Evolutionary conservation across 1,140 invertebrate genomes (phyloP).

Genomic region (Hyphantria cunea): DNA sequence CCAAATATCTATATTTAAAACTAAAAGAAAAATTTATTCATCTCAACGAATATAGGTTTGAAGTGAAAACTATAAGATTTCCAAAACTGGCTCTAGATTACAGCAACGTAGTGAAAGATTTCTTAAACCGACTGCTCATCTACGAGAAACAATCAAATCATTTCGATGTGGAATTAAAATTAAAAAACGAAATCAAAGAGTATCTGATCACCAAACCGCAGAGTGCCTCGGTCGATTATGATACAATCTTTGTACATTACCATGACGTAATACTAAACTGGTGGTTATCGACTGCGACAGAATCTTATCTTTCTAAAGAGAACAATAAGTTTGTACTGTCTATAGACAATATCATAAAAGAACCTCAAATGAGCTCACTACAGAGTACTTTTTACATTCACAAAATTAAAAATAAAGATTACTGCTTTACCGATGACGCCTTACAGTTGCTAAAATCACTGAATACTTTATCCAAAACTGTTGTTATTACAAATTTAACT

Average conservation of each 20-base stretch:
- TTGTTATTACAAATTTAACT: background rate
- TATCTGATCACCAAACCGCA: background rate
- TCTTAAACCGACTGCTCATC: conserved; percentile 11
- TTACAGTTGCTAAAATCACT: too few relatives aligned
- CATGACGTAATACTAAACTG: conserved; percentile 7
- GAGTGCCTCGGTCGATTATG: background rate
- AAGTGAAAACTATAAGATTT: conserved; percentile 3
- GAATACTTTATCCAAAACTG: too few relatives aligned
- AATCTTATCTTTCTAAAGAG: conserved; percentile 9
- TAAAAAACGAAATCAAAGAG: background rate
- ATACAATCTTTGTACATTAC: background rate
- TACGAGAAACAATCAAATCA: conserved; percentile 19
- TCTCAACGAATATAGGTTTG: conserved; percentile 8
- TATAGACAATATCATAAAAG: background rate
- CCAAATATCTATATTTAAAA: background rate
- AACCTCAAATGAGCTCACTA: background rate
- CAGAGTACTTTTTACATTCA: conserved; percentile 6
- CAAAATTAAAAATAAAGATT: background rate
- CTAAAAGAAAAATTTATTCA: conserved; percentile 1
- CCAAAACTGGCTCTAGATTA: conserved; percentile 9
- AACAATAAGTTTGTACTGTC: background rate
- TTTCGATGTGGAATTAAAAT: background rate
- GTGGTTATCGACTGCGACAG: conserved; percentile 7
- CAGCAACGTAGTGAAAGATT: conserved; percentile 6
- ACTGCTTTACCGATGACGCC: background rate